phyloP scores from a whole-genome alignment of 2,113 vertebrate genomes.

The Phalacrocorax aristotelis region DNA sequence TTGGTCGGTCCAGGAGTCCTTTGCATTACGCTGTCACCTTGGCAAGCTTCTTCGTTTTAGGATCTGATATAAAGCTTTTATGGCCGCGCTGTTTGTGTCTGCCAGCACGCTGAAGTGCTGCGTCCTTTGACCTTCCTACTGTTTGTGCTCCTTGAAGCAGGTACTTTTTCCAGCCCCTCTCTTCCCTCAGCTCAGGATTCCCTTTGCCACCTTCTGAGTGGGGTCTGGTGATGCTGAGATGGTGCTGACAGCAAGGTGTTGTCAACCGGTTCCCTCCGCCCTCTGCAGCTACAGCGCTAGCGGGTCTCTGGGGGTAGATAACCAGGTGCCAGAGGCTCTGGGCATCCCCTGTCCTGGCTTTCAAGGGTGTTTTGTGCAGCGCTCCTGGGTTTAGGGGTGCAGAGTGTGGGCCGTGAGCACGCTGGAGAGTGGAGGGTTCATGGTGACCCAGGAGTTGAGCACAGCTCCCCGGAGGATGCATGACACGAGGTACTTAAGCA shows the following conservation, averaged over 20 bases:
- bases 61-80: background rate
- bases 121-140: background rate
- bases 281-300: fast-evolving
- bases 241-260: background rate
- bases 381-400: background rate
- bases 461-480: background rate
- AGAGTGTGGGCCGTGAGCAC: fast-evolving
- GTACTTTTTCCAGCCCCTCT: background rate
- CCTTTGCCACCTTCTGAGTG: background rate
- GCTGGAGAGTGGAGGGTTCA: background rate
- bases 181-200: background rate
- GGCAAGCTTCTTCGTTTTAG: background rate
- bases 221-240: background rate
- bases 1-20: background rate
- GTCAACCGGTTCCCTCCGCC: background rate
- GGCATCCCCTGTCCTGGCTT: background rate
- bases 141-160: background rate
- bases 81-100: background rate
- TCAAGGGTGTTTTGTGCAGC: fast-evolving
- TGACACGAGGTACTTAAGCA: fast-evolving
- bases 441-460: background rate
- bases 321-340: background rate
- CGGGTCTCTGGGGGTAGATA: background rate
- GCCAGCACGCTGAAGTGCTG: background rate
- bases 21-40: fast-evolving